A percentile compares a stretch with the other conserved stretches of the same genome.
These are phyloP conservation scores for Thunnus thynnus DNA, from an alignment of 2,113 vertebrate species.

Conservation along the genomic window DNA sequence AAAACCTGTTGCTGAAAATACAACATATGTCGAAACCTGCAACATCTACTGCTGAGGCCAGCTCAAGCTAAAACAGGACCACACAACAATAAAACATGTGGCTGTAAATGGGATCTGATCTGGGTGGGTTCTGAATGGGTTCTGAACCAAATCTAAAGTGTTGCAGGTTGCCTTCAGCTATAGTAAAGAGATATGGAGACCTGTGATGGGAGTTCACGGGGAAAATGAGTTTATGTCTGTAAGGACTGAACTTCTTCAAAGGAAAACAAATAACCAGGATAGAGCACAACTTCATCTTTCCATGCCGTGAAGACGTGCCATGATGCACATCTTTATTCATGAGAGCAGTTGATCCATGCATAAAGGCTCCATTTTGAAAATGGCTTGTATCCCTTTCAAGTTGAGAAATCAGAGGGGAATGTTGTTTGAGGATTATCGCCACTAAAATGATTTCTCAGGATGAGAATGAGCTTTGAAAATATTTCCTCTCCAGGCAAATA, in stretches of 20 bases:
- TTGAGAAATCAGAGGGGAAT: constrained; percentile 32
- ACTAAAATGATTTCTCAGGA: constrained; percentile 57
- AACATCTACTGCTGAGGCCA: background rate
- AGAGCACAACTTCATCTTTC: constrained; percentile 33
- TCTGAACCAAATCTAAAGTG: constrained; percentile 33
- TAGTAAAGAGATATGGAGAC: constrained; percentile 31
- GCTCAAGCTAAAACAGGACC: constrained; percentile 22
- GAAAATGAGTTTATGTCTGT: constrained; percentile 3
- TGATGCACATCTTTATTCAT: constrained; percentile 68
- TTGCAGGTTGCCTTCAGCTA: constrained; percentile 47
- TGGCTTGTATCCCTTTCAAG: constrained; percentile 32
- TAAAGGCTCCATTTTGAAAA: constrained; percentile 42
- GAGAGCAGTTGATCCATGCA: constrained; percentile 42
- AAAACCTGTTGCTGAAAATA: constrained; percentile 7
- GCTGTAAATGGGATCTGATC: constrained; percentile 42
- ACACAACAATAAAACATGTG: constrained; percentile 35
- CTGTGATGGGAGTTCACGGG: constrained; percentile 25
- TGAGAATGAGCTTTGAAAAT: constrained; percentile 61
- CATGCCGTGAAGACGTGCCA: background rate
- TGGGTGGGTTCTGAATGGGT: too few relatives aligned
- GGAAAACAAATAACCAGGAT: constrained; percentile 38
- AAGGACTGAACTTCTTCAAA: constrained; percentile 39
- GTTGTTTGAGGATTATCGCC: constrained; percentile 63
- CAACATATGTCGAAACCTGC: constrained; percentile 35
- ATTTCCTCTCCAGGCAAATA: constrained; percentile 48